Conservation (phyloP, 2,888 invertebrate genomes). For the Nemapogon koenigi region DNA sequence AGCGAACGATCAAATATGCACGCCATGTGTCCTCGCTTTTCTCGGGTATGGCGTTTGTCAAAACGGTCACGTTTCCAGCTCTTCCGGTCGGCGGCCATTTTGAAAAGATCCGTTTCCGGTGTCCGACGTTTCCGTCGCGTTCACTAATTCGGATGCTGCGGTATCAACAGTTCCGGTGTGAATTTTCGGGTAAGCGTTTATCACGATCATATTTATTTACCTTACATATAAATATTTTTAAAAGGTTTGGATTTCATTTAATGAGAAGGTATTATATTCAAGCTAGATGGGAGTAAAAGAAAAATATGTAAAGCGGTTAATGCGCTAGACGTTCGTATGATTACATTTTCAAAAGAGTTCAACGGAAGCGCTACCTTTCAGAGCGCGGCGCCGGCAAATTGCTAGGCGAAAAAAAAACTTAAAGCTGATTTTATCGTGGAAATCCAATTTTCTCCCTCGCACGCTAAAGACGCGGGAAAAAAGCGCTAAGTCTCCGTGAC, state of each 20-base stretch:
- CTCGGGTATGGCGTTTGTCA: conserved; percentile 50
- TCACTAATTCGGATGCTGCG: conserved; percentile 40
- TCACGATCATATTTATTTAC: too few relatives aligned
- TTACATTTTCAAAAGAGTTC: conserved; percentile 39
- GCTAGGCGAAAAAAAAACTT: conserved; percentile 47
- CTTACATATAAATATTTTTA: too few relatives aligned
- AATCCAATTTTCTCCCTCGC: conserved; percentile 64
- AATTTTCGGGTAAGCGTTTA: conserved; percentile 51
- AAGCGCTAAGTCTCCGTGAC: conserved; percentile 63
- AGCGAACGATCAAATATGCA: conserved; percentile 33
- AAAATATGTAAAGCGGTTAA: neutral
- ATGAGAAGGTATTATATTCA: too few relatives aligned
- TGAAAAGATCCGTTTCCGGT: conserved; percentile 50
- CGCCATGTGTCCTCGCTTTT: conserved; percentile 42
- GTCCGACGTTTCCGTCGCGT: conserved; percentile 33
- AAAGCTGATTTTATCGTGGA: conserved; percentile 63
- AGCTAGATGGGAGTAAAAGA: neutral
- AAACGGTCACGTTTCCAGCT: conserved; percentile 57
- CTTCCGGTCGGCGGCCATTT: conserved; percentile 55
- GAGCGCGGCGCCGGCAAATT: conserved; percentile 47
- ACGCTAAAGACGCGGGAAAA: conserved; percentile 61
- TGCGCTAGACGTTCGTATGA: neutral
- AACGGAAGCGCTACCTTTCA: conserved; percentile 37
- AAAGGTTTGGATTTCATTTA: too few relatives aligned
- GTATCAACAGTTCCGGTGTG: conserved; percentile 41